These are phyloP conservation scores for Rattus norvegicus DNA, from an alignment of 2,113 vertebrate species.

Conservation along the genomic window DNA sequence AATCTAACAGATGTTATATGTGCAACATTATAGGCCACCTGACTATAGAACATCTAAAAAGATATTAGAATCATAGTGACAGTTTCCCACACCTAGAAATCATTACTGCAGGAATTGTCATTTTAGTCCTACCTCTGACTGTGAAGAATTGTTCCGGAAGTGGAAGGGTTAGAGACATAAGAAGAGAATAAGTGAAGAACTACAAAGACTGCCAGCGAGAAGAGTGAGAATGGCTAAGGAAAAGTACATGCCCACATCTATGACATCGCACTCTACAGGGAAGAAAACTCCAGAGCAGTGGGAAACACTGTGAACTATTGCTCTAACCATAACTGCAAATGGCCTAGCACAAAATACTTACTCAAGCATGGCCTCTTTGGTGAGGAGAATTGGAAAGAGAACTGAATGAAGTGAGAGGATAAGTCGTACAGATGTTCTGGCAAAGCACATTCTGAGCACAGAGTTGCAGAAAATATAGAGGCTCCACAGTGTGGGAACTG, in stretches of 20 bases:
- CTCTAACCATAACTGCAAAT: background rate
- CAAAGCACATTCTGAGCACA: background rate
- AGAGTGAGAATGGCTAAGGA: background rate
- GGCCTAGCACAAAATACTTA: background rate
- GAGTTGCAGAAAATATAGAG: background rate
- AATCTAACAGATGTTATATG: background rate
- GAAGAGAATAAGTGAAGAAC: background rate
- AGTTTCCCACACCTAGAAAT: slow-evolving; percentile 11
- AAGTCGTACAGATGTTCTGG: background rate
- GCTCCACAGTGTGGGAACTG: background rate
- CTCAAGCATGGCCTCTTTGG: background rate
- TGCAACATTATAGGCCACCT: background rate
- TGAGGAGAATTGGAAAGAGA: background rate
- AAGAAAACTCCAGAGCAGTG: background rate
- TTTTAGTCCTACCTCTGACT: background rate
- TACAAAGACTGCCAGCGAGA: background rate
- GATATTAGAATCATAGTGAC: slow-evolving; percentile 7
- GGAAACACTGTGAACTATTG: slow-evolving; percentile 10
- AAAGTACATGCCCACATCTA: background rate
- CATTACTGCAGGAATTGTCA: background rate
- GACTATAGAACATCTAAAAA: background rate
- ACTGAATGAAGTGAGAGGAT: background rate
- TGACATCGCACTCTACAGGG: background rate
- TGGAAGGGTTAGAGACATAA: background rate
- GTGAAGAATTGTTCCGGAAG: background rate